Conservation (phyloP, 2,888 invertebrate genomes). For the Stenodera caucasica region DNA sequence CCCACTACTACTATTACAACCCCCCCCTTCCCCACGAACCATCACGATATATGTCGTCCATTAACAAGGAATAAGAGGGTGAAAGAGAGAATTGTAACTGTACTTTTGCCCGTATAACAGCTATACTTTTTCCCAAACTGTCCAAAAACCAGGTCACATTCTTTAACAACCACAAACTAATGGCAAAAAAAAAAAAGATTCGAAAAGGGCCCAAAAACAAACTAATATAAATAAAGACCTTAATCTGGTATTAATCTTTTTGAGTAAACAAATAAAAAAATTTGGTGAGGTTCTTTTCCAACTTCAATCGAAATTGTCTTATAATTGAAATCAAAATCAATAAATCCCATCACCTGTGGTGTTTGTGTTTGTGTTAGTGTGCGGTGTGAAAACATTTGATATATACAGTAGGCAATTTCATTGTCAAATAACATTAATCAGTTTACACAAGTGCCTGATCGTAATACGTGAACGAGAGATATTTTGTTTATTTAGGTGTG, state of each 20-base stretch:
- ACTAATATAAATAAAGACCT: neutral
- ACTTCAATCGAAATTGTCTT: neutral
- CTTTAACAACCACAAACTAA: neutral
- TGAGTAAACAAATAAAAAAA: neutral
- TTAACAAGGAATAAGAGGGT: constrained; percentile 12
- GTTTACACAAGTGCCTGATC: constrained; percentile 44
- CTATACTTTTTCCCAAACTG: constrained; percentile 41
- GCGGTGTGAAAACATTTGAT: constrained; percentile 31
- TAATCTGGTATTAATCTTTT: neutral
- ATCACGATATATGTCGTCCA: constrained; percentile 25
- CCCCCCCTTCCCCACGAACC: constrained; percentile 13
- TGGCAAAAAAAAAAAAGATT: neutral
- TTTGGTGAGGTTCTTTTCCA: too few species aligned
- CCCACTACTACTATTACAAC: neutral
- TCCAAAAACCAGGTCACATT: constrained; percentile 40
- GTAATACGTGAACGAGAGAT: constrained; percentile 35
- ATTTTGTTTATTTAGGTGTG: constrained; percentile 30
- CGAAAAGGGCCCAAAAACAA: too few species aligned
- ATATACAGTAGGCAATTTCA: constrained; percentile 41
- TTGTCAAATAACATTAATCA: constrained; percentile 49
- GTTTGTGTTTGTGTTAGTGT: too few species aligned
- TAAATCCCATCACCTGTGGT: neutral
- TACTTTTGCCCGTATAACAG: constrained; percentile 34
- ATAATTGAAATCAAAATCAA: constrained; percentile 5
- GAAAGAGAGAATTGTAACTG: neutral